Conservation (phyloP, 2,113 vertebrate species). For the Bos javanicus region DNA sequence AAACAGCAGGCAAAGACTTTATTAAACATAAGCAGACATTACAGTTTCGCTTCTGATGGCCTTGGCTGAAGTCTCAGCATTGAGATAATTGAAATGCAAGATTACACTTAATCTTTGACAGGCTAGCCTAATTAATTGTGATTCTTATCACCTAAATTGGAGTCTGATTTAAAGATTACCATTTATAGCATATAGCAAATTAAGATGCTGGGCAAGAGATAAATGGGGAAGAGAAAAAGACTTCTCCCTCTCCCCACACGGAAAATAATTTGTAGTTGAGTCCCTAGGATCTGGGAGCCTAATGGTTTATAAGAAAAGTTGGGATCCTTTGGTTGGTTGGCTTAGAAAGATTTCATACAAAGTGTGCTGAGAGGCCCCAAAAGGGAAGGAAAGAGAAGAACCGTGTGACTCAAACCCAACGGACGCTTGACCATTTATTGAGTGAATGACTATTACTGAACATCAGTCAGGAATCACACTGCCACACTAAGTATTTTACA, state of each 20-base stretch:
- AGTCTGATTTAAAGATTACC: conserved; percentile 48
- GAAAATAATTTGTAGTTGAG: background rate
- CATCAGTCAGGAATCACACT: background rate
- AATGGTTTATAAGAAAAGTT: background rate
- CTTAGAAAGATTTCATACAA: background rate
- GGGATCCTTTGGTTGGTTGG: background rate
- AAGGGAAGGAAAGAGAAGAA: background rate
- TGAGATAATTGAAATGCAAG: background rate
- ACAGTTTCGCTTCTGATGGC: background rate
- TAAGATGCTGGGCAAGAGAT: conserved; percentile 17
- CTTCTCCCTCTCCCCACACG: background rate
- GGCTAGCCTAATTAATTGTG: conserved; percentile 42
- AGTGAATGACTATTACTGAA: background rate
- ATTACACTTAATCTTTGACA: conserved; percentile 1
- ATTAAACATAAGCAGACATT: background rate
- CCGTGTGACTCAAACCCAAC: background rate
- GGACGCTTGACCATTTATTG: background rate
- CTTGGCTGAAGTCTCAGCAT: background rate
- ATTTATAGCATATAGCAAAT: background rate
- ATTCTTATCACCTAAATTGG: conserved; percentile 43
- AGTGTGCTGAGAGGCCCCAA: background rate
- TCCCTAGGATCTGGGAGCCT: background rate
- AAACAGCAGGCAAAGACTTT: background rate
- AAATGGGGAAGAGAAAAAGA: background rate
- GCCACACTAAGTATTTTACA: background rate